Percentiles rank a stretch among this genome's conserved stretches.
phyloP scores from a whole-genome alignment of 2,888 invertebrate genomes.

The Erebia ligea region DNA sequence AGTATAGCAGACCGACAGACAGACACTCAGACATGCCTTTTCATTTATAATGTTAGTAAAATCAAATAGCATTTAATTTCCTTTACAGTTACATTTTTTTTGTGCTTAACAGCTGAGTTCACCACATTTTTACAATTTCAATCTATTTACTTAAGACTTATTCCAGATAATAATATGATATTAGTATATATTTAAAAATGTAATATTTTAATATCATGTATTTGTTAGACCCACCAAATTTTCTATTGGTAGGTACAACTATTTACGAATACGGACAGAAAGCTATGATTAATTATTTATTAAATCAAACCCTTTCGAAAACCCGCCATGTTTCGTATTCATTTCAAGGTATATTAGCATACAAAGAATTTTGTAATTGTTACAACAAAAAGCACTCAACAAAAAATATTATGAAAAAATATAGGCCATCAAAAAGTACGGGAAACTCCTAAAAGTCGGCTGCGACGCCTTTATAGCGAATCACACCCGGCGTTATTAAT shows the following conservation, averaged over 20 bases:
- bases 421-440: slow-evolving; percentile 21
- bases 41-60: too few species aligned
- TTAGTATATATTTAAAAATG: too few species aligned
- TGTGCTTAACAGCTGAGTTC: too few species aligned
- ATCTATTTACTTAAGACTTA: too few species aligned
- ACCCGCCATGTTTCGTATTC: too few species aligned
- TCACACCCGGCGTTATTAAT: not conserved
- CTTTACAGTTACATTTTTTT: too few species aligned
- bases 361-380: not conserved
- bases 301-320: not conserved
- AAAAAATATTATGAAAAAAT: slow-evolving; percentile 2
- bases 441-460: slow-evolving; percentile 27
- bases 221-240: not conserved
- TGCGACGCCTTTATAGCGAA: slow-evolving; percentile 26
- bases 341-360: not conserved
- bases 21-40: too few species aligned
- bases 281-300: not conserved
- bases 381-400: slow-evolving; percentile 3
- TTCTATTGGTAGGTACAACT: not conserved
- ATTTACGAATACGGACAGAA: not conserved
- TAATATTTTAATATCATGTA: not conserved
- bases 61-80: too few species aligned
- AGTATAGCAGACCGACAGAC: too few species aligned
- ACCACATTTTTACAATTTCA: too few species aligned
- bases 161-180: too few species aligned